phyloP scores from a whole-genome alignment of 2,888 invertebrate species.

The Ormyrus thymus region DNA sequence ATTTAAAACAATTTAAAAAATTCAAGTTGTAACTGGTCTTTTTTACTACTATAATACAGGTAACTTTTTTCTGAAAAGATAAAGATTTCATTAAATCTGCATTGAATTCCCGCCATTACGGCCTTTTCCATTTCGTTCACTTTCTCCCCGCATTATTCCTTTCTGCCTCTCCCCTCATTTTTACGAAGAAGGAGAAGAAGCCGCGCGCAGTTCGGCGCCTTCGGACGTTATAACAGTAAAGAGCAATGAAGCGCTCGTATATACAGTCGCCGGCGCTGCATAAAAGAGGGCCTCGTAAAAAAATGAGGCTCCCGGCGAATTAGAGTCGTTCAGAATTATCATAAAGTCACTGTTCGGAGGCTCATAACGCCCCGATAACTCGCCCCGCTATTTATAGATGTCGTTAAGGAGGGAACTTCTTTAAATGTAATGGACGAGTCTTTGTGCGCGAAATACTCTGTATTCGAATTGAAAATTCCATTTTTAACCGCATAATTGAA shows the following conservation, averaged over 20 bases:
- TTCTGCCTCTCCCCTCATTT: slow-evolving; percentile 2
- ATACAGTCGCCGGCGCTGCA: slow-evolving; percentile 1
- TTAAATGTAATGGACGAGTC: too few species aligned
- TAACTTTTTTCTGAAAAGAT: too few species aligned
- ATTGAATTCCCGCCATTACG: background rate
- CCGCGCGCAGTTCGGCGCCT: slow-evolving; percentile 16
- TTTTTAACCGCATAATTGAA: too few species aligned
- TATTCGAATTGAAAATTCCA: too few species aligned
- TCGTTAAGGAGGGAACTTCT: slow-evolving; percentile 44
- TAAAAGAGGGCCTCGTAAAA: slow-evolving; percentile 32
- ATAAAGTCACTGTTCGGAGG: slow-evolving; percentile 61
- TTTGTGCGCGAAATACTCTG: background rate
- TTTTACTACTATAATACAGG: too few species aligned
- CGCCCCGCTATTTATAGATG: slow-evolving; percentile 60
- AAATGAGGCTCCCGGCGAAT: slow-evolving; percentile 57
- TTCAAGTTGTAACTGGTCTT: too few species aligned
- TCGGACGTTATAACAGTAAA: slow-evolving; percentile 40
- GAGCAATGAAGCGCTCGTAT: slow-evolving; percentile 28
- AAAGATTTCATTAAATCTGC: too few species aligned
- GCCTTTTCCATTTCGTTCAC: slow-evolving; percentile 31
- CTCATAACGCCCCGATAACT: slow-evolving; percentile 53
- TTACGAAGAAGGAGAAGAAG: background rate
- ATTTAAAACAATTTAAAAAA: too few species aligned
- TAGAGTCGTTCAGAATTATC: slow-evolving; percentile 61
- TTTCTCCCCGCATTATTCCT: slow-evolving; percentile 28